Conservation (phyloP, 2,113 vertebrate genomes). For the Thalassarche chlororhynchos region DNA sequence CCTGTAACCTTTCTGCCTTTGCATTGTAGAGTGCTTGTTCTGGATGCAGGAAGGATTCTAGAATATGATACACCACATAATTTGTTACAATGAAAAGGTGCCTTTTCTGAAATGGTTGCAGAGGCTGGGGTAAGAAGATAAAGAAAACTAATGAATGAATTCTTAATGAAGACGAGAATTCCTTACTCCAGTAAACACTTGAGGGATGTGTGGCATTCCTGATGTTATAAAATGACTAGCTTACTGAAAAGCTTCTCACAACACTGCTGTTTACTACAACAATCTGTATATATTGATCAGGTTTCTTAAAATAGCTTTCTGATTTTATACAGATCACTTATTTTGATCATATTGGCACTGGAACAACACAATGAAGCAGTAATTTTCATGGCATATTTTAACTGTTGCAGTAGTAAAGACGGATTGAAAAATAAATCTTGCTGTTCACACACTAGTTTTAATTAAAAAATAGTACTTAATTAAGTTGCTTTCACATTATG, state of each 20-base stretch:
- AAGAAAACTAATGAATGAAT: neutral
- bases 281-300: neutral
- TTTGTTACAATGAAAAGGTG: conserved; percentile 46
- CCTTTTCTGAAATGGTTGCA: conserved; percentile 67
- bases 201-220: neutral
- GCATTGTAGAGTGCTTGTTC: conserved; percentile 67
- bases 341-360: neutral
- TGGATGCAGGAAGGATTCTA: conserved; percentile 64
- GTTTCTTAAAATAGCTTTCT: neutral
- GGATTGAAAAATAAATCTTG: neutral
- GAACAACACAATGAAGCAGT: neutral
- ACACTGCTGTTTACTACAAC: neutral
- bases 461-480: neutral
- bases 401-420: neutral
- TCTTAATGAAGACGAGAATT: neutral
- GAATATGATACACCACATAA: conserved; percentile 64
- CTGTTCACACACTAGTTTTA: neutral
- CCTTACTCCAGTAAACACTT: neutral
- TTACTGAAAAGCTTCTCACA: neutral
- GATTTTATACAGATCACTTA: neutral
- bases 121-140: conserved; percentile 37
- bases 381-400: neutral
- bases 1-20: neutral
- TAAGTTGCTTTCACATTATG: neutral
- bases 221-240: neutral